Percentiles rank a stretch among this genome's conserved stretches.
Evolutionary conservation across 2,113 vertebrate genomes (phyloP).

Genomic region (Lucifuga dentata): DNA sequence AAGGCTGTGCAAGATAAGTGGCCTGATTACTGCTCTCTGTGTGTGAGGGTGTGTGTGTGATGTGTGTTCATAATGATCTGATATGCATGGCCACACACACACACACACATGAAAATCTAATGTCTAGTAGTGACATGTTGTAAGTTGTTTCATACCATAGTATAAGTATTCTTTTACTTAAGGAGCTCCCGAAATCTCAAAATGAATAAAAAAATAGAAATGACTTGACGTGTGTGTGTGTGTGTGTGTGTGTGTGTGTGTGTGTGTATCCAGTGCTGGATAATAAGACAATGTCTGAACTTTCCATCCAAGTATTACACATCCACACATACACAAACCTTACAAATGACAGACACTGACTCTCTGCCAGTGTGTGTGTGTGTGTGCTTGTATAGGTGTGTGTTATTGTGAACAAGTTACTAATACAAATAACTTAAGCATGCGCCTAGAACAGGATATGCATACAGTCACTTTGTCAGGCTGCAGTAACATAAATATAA

Average conservation of each 20-base stretch:
- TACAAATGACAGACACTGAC: too few relatives aligned
- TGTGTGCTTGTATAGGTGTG: background rate
- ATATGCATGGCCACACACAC: conserved; percentile 11
- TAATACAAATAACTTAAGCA: too few relatives aligned
- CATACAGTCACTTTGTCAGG: conserved; percentile 8
- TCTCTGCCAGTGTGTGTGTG: background rate
- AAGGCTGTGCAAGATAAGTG: conserved; percentile 57
- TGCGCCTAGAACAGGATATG: too few relatives aligned
- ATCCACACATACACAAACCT: too few relatives aligned
- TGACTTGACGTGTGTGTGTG: too few relatives aligned
- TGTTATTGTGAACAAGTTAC: background rate
- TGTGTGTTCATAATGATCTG: conserved; percentile 33
- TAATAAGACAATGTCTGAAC: too few relatives aligned
- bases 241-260: too few relatives aligned
- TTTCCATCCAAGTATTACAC: too few relatives aligned
- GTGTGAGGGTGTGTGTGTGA: conserved; percentile 15
- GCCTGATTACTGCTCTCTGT: conserved; percentile 49
- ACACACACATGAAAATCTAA: conserved; percentile 3
- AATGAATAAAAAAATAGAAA: too few relatives aligned
- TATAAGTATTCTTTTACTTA: background rate
- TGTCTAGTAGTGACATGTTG: conserved; percentile 1
- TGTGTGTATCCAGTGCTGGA: too few relatives aligned
- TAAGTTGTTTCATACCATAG: background rate
- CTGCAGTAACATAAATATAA: conserved; percentile 1
- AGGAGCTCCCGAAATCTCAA: background rate